Evolutionary conservation across 2,797 vertebrate genomes (phyloP).

Genomic region (Neoniphon sammara): DNA sequence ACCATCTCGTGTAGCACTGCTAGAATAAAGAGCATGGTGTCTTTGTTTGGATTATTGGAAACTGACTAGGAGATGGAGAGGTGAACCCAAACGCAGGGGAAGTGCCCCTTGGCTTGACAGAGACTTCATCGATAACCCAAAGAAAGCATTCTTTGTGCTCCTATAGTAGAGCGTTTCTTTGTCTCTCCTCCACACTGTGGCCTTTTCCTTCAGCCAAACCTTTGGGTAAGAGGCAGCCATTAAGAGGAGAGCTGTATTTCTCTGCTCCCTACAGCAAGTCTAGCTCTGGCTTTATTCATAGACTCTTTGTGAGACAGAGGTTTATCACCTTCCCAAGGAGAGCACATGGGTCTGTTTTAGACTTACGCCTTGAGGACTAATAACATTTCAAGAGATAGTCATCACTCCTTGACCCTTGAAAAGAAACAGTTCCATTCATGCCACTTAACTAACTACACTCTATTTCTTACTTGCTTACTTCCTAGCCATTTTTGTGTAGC

Average conservation of each 20-base stretch:
- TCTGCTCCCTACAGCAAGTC: conserved; percentile 70
- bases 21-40: conserved; percentile 12
- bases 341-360: conserved; percentile 72
- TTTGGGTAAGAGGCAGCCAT: conserved; percentile 70
- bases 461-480: conserved; percentile 49
- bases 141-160: conserved; percentile 73
- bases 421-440: conserved; percentile 75
- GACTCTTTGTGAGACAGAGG: conserved; percentile 69
- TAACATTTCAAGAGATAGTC: conserved; percentile 73
- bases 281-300: conserved; percentile 71
- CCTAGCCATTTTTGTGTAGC: background rate
- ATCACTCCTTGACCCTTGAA: conserved; percentile 70
- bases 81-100: conserved; percentile 69
- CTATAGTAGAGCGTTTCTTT: conserved; percentile 75
- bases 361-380: conserved; percentile 70
- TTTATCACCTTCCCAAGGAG: conserved; percentile 79
- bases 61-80: conserved; percentile 59
- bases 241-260: conserved; percentile 75
- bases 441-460: conserved; percentile 24
- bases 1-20: conserved; percentile 36
- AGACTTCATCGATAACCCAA: conserved; percentile 56
- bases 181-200: conserved; percentile 61
- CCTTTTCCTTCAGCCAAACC: conserved; percentile 78
- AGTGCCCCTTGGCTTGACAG: conserved; percentile 60
- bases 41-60: conserved; percentile 57